A percentile compares a stretch with the other conserved stretches of the same genome.
Evolutionary conservation across 2,888 invertebrate genomes (phyloP).

Genomic region (Xylocampa areola): DNA sequence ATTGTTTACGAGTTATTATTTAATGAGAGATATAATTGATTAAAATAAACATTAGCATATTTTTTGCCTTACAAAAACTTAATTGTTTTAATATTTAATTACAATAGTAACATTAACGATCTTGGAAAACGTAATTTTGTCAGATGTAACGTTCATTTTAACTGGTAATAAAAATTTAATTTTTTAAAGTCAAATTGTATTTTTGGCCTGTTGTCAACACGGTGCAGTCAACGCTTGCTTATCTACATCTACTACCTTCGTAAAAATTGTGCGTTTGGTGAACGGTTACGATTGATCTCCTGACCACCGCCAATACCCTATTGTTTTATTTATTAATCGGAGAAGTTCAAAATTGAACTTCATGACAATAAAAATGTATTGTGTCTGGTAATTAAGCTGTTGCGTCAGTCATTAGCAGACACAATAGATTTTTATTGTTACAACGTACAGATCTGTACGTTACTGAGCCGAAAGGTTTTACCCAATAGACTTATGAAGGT

Average conservation of each 20-base stretch:
- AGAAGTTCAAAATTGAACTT: too few relatives aligned
- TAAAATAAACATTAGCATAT: too few relatives aligned
- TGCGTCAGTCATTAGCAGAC: too few relatives aligned
- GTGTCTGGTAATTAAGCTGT: too few relatives aligned
- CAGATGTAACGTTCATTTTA: conserved; percentile 6
- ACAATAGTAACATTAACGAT: background rate
- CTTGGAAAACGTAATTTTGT: background rate
- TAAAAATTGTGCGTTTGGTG: conserved; percentile 59
- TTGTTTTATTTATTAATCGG: conserved; percentile 61
- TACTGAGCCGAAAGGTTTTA: too few relatives aligned
- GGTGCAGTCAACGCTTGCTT: conserved; percentile 62
- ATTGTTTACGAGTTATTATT: too few relatives aligned
- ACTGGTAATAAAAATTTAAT: too few relatives aligned
- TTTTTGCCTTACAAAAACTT: too few relatives aligned
- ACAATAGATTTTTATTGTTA: too few relatives aligned
- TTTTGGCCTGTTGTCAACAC: conserved; percentile 49
- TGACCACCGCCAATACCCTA: conserved; percentile 54
- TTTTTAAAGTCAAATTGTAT: conserved; percentile 8
- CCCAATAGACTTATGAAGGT: conserved; percentile 23
- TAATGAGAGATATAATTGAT: too few relatives aligned
- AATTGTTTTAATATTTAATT: conserved; percentile 20
- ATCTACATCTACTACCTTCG: conserved; percentile 64
- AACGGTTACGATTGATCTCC: conserved; percentile 60
- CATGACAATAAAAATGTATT: too few relatives aligned
- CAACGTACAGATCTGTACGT: too few relatives aligned